Percentiles rank a stretch among this genome's conserved stretches.
Conservation (phyloP, 2,888 invertebrate species). For the Syrphus vitripennis region DNA sequence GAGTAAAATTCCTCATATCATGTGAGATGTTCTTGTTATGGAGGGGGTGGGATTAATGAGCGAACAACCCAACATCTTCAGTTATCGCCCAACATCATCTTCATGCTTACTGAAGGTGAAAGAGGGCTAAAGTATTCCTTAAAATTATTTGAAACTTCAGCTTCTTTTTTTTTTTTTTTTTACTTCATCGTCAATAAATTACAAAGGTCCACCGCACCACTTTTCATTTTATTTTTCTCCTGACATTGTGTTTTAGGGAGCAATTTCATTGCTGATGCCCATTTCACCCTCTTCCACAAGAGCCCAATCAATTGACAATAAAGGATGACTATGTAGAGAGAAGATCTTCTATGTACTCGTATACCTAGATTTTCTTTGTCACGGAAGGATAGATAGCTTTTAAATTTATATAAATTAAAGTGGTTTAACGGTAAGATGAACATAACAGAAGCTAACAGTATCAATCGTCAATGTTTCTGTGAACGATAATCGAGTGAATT, state of each 20-base stretch:
- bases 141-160: constrained; percentile 33
- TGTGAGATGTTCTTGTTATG: background rate
- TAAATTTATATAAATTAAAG: constrained; percentile 21
- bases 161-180: constrained; percentile 3
- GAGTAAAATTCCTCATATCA: constrained; percentile 32
- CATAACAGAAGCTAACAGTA: constrained; percentile 47
- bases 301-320: constrained; percentile 45
- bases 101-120: background rate
- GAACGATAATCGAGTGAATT: constrained; percentile 70
- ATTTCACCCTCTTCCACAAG: background rate
- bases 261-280: background rate
- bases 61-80: constrained; percentile 27
- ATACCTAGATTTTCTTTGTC: constrained; percentile 30
- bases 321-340: background rate
- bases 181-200: constrained; percentile 40
- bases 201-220: constrained; percentile 3
- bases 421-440: constrained; percentile 54
- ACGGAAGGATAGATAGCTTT: background rate
- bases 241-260: constrained; percentile 4
- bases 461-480: constrained; percentile 46
- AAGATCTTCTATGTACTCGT: background rate
- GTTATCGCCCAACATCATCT: background rate
- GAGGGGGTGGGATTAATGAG: constrained; percentile 13
- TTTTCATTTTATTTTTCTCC: too few species aligned
- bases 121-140: background rate